Evolutionary conservation across 1,140 invertebrate genomes (phyloP).

Genomic region (Drosophila tropicalis): DNA sequence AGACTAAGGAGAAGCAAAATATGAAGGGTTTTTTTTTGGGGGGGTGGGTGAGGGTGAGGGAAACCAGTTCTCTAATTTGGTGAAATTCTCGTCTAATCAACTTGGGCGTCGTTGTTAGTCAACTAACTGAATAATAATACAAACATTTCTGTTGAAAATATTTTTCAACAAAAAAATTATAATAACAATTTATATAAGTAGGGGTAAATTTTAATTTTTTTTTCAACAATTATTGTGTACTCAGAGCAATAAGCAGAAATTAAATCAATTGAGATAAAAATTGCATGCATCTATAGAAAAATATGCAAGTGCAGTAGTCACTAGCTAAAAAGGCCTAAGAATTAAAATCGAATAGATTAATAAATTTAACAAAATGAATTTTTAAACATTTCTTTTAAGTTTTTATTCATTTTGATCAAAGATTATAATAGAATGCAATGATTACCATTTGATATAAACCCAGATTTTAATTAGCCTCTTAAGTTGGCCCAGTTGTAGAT

Average conservation of each 20-base stretch:
- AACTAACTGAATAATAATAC: slow-evolving; percentile 14
- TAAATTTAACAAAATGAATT: neutral
- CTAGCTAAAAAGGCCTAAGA: neutral
- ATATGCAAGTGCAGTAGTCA: slow-evolving; percentile 28
- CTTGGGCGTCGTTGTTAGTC: slow-evolving; percentile 43
- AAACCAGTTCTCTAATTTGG: slow-evolving; percentile 74
- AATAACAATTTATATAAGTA: slow-evolving; percentile 29
- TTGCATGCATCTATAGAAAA: slow-evolving; percentile 19
- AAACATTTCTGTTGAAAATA: slow-evolving; percentile 58
- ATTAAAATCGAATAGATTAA: neutral
- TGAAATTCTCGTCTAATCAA: slow-evolving; percentile 55
- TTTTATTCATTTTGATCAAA: too few relatives aligned
- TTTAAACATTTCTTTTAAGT: too few relatives aligned
- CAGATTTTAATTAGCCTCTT: too few relatives aligned
- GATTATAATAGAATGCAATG: too few relatives aligned
- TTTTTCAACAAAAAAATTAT: slow-evolving; percentile 57
- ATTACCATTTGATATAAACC: too few relatives aligned
- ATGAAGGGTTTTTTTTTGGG: neutral
- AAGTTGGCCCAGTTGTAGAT: too few relatives aligned
- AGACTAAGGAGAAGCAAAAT: too few relatives aligned
- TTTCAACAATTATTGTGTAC: slow-evolving; percentile 62
- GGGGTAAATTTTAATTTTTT: neutral
- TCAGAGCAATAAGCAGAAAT: slow-evolving; percentile 56
- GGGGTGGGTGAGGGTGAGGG: slow-evolving; percentile 1
- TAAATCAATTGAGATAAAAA: slow-evolving; percentile 66